Base-by-base conservation (phyloP, 2,113 vertebrate species). In the Cephalopterus ornatus region DNA sequence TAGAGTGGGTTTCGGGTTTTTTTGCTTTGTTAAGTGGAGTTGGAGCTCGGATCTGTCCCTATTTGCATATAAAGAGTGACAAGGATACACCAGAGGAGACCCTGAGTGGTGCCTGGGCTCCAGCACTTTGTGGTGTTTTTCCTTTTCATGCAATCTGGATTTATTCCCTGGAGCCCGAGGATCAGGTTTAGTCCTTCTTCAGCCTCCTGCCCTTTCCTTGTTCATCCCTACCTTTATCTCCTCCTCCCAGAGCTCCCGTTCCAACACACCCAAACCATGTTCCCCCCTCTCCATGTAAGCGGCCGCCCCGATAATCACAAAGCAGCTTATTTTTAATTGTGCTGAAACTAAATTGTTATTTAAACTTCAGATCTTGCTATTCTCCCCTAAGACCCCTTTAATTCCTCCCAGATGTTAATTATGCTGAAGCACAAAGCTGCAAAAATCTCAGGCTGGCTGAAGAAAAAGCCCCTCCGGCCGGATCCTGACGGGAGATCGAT, bases 371-470 rank as follows among this genome's bases (percentile, higher is more conserved):
- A 85, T 96, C 82, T 88, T 6, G 23, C 87, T 89, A 68, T 85
- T 88, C 81, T 93, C 92, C 95, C 95, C 82, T 72, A 96, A 95
- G 90, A 95, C 72, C 92, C 95, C 72, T 91, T 56, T 88, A 93
- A 96, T 96, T 96, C 92, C 94, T 94, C 82, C 66, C 89, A 93
- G 88, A 94, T 85, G 79, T 92, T 97, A 96, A 94, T 97, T 96
- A 94, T 66, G 62, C 46, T 0, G 14, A 92, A 95, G 50, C 66
- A 41, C 66, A 78, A 68, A 87, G 93, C 91, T 91, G 80, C 47
- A 81, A 56, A 75, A 82, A 56, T 70, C 90, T 93, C 81, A 42
- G 59, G 50, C 78, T 93, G 81, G 81, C 30, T 95, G 81, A 75
- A 89, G 74, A 5, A 79, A 80, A 79, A 93, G 59, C 63, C 81